These are phyloP conservation scores for Psophia crepitans DNA, from an alignment of 2,113 vertebrate species.

Conservation along the genomic window DNA sequence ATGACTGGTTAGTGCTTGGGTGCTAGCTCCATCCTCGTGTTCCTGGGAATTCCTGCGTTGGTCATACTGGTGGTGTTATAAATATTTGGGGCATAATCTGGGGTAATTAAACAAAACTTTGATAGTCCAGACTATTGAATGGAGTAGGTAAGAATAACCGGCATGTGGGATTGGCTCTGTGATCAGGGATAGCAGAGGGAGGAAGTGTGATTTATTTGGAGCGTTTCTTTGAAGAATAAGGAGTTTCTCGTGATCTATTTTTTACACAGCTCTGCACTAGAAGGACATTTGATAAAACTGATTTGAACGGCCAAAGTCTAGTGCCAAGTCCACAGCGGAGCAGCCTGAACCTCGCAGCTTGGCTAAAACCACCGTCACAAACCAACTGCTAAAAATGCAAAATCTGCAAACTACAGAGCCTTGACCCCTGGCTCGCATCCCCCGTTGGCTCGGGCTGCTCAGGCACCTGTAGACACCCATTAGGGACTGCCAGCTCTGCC, in stretches of 20 bases:
- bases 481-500: background rate
- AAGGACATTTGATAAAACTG: background rate
- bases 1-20: background rate
- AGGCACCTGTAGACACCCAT: background rate
- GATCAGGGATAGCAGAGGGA: background rate
- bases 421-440: background rate
- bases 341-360: background rate
- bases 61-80: no score
- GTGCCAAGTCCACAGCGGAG: background rate
- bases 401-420: no score
- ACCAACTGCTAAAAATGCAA: background rate
- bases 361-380: background rate
- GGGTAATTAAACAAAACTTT: background rate
- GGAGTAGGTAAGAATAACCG: background rate
- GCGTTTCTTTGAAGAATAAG: background rate
- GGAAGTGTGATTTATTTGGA: background rate
- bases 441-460: background rate
- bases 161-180: background rate
- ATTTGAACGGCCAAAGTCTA: no score
- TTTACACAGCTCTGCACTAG: background rate
- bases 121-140: background rate
- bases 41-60: background rate
- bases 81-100: background rate
- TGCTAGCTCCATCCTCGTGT: fast-evolving
- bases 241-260: background rate